Conservation (phyloP, 2,113 vertebrate genomes). For the Trogon surrucura region DNA sequence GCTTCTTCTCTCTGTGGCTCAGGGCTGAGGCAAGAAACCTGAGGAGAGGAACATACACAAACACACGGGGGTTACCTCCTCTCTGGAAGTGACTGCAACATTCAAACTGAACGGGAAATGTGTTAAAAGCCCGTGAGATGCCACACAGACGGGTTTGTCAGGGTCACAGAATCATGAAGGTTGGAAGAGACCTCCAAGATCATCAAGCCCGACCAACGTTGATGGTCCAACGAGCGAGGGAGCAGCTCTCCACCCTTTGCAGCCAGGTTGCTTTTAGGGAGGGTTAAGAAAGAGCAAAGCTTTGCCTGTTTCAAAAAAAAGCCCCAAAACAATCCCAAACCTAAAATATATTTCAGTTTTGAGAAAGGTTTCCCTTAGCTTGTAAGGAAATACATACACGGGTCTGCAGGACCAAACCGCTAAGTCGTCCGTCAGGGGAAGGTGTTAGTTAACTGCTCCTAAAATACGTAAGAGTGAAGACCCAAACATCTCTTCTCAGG, state of each 20-base stretch:
- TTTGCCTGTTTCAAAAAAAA: background rate
- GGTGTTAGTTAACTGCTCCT: background rate
- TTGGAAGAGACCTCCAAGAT: no score
- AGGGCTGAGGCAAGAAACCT: conserved; percentile 50
- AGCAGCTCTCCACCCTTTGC: background rate
- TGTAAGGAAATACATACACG: background rate
- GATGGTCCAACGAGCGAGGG: no score
- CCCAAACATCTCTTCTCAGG: background rate
- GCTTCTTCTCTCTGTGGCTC: background rate
- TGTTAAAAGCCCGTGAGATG: fast-evolving
- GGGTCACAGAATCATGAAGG: no score
- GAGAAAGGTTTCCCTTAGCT: background rate
- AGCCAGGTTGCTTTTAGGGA: background rate
- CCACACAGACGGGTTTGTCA: fast-evolving
- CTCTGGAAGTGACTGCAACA: background rate
- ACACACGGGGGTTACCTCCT: fast-evolving
- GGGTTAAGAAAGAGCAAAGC: background rate
- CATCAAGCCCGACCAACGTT: no score
- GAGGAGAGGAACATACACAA: background rate
- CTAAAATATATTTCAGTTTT: background rate
- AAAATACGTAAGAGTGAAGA: background rate
- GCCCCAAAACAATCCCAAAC: no score
- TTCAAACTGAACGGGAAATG: fast-evolving
- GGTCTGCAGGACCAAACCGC: background rate
- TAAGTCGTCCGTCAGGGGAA: background rate